Evolutionary conservation across 2,113 vertebrate genomes (phyloP), one percentile per base, ranked within the genome.

Genomic region (Phocoena phocoena): DNA sequence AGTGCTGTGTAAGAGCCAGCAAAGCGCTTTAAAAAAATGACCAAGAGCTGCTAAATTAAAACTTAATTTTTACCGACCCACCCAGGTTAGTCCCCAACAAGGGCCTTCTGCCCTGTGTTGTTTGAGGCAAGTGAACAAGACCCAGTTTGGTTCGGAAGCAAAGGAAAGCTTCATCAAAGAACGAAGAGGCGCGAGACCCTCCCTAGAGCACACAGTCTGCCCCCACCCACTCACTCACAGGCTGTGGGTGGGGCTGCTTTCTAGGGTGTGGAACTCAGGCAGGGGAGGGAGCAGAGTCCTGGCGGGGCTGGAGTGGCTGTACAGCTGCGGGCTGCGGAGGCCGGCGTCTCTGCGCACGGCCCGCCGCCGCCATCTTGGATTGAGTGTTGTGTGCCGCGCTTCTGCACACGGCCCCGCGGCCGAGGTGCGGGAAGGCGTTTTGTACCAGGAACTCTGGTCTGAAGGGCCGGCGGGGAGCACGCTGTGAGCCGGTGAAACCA

Each of bases 181-280:
- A 9, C 9, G 53, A 36, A 26, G 53, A 36, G 20, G n/a, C 0
- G 13, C 21, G 21, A 17, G 21, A 4, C 0, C 33, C 12, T 12
- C 63, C 2, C 28, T 13, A 14, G 11, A 31, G 63, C 13, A 5
- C 63, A 65, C 5, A 6, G 5, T 31, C 63, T 26, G 23, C 25
- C 55, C 47, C 74, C 74, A 7, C 74, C 20, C 28, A 3, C 31
- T 12, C 74, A 7, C 0, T 12, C 74, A 7, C 0, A 13, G 74
- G 5, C 28, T 5, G 1, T 2, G 47, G 20, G 76, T 0, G 7
- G 33, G 33, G 33, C 53, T 33, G 65, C 65, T 25, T 9, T 15
- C 5, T 1, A 5, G 47, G 47, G 21, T 9, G 33, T 26, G 2
- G 0, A 4, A 0, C 1, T 21, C 50, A 2, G 50, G 76, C 20